Conservation (phyloP, 37 sponge, comb jelly and placozoan species). For the Dysidea cf. avara region DNA sequence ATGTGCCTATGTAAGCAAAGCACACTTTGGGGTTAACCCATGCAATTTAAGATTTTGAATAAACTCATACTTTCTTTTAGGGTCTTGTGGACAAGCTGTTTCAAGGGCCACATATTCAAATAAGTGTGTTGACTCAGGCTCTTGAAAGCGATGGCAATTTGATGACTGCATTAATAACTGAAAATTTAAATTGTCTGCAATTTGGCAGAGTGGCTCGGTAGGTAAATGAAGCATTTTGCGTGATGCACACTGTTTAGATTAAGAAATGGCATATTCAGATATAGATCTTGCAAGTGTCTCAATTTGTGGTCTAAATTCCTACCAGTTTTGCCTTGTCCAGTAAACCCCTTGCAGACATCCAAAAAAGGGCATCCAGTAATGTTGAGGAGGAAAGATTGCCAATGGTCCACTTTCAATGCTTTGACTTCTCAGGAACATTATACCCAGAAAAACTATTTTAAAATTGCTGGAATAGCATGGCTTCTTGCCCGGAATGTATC, state of each 20-base stretch:
- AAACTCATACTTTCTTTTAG: constrained; percentile 28
- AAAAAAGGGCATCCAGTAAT: background rate
- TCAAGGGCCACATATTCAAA: constrained; percentile 19
- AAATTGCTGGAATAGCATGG: background rate
- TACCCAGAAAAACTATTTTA: background rate
- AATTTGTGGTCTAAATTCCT: background rate
- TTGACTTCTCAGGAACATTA: constrained; percentile 4
- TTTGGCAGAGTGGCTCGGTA: background rate
- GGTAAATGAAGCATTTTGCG: constrained; percentile 13
- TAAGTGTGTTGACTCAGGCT: background rate
- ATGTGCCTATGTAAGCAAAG: constrained; percentile 33
- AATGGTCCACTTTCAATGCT: background rate
- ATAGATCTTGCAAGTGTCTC: background rate
- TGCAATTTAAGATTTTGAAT: background rate
- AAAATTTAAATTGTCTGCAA: constrained; percentile 4
- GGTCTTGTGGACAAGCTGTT: constrained; percentile 10
- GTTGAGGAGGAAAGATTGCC: background rate
- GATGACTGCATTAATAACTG: background rate
- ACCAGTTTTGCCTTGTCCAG: constrained; percentile 16
- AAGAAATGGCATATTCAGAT: constrained; percentile 19
- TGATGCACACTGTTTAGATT: background rate
- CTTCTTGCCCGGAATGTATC: background rate
- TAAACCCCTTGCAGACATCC: constrained; percentile 12
- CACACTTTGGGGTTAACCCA: background rate
- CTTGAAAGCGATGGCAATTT: background rate